phyloP scores from a whole-genome alignment of 2,113 vertebrate genomes.

The Leucoraja erinaceus region DNA sequence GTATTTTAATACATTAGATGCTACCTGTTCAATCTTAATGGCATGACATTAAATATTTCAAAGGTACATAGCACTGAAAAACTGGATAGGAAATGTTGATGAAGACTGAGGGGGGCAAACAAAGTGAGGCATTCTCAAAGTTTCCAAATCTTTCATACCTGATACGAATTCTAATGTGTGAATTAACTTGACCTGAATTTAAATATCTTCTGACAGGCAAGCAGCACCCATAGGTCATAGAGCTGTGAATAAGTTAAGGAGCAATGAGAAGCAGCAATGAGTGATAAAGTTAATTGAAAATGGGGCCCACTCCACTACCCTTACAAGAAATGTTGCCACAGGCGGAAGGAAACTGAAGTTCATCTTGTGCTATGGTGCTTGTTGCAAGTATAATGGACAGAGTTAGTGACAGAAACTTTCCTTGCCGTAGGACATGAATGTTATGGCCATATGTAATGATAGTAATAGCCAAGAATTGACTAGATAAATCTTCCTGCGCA shows the following conservation, averaged over 20 bases:
- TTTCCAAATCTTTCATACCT: not conserved
- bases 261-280: slow-evolving; percentile 49
- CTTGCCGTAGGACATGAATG: slow-evolving; percentile 48
- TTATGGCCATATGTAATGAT: slow-evolving; percentile 52
- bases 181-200: not conserved
- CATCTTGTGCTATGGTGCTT: slow-evolving; percentile 51
- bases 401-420: slow-evolving; percentile 53
- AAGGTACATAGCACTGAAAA: not conserved
- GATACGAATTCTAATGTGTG: not conserved
- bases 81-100: not conserved
- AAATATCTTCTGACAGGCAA: not conserved
- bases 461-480: slow-evolving; percentile 47
- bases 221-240: slow-evolving; percentile 42
- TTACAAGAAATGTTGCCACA: slow-evolving; percentile 50
- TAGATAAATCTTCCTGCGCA: slow-evolving; percentile 49
- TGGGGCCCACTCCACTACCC: slow-evolving; percentile 55
- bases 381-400: slow-evolving; percentile 47
- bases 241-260: slow-evolving; percentile 57
- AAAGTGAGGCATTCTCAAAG: not conserved
- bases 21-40: not conserved
- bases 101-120: not conserved
- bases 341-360: slow-evolving; percentile 52
- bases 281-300: slow-evolving; percentile 53
- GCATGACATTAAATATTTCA: not conserved
- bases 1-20: not conserved